These are phyloP conservation scores for Orientallactaga bullata DNA, from an alignment of 2,113 vertebrate species.

Conservation along the genomic window DNA sequence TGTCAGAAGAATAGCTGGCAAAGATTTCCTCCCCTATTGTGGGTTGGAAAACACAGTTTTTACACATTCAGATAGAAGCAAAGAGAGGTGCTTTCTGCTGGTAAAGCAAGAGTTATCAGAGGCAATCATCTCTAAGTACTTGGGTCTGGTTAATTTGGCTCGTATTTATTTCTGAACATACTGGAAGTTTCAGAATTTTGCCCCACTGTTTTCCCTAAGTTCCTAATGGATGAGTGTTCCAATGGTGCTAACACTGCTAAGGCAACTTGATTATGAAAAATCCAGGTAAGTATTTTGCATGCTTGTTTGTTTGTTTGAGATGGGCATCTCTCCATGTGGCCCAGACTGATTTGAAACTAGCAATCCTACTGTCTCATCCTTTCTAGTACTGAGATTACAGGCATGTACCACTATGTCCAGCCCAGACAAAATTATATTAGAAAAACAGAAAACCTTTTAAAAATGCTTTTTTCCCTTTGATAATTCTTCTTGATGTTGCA, in stretches of 20 bases:
- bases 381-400: neutral
- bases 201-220: neutral
- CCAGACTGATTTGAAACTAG: neutral
- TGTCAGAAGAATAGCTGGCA: neutral
- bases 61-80: neutral
- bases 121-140: neutral
- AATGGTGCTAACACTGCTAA: conserved; percentile 15
- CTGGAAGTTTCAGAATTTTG: conserved; percentile 44
- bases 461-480: conserved; percentile 38
- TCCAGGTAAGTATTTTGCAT: neutral
- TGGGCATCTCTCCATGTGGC: neutral
- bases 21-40: neutral
- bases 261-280: conserved; percentile 33
- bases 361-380: neutral
- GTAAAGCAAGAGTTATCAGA: neutral
- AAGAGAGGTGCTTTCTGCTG: conserved; percentile 57
- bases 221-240: neutral
- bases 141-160: neutral
- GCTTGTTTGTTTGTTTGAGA: neutral
- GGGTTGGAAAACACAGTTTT: neutral
- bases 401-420: neutral
- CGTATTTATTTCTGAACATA: conserved; percentile 20
- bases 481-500: neutral
- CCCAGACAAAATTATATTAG: neutral
- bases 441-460: neutral